These are phyloP conservation scores for Elysia crispata DNA, from an alignment of 2,888 invertebrate genomes.

Conservation along the genomic window DNA sequence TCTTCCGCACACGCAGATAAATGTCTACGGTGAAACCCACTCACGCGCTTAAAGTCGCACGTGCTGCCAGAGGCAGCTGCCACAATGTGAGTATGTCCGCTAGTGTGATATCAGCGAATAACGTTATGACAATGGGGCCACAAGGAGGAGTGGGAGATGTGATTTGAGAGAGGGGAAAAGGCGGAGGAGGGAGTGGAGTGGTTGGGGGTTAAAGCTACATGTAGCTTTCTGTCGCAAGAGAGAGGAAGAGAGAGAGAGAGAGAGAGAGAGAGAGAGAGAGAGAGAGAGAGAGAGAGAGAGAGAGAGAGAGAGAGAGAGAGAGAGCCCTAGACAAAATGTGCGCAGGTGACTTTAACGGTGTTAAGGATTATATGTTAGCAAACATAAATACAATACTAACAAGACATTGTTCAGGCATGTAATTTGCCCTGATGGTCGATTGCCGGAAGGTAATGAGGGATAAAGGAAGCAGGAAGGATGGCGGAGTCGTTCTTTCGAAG, in stretches of 20 bases:
- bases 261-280: conserved; percentile 2
- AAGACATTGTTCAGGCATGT: not conserved
- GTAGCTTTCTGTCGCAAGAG: conserved; percentile 3
- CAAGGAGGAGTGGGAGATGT: too few species aligned
- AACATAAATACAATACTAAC: not conserved
- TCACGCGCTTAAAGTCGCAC: not conserved
- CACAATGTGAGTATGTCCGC: conserved; percentile 9
- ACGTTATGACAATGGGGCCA: too few species aligned
- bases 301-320: too few species aligned
- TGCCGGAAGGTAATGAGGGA: not conserved
- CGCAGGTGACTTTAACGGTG: not conserved
- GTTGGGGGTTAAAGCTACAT: too few species aligned
- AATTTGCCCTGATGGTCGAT: not conserved
- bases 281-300: conserved; percentile 5
- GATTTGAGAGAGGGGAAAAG: not conserved
- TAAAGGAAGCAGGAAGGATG: too few species aligned
- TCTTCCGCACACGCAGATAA: too few species aligned
- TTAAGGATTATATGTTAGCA: not conserved
- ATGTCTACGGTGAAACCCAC: not conserved
- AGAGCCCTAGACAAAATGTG: too few species aligned
- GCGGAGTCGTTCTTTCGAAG: too few species aligned
- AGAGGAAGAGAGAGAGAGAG: conserved; percentile 23
- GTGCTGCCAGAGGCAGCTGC: conserved; percentile 26
- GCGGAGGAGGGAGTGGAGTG: too few species aligned
- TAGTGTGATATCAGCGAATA: too few species aligned